Conservation (phyloP, 2,888 invertebrate species). For the Euproctis similis region DNA sequence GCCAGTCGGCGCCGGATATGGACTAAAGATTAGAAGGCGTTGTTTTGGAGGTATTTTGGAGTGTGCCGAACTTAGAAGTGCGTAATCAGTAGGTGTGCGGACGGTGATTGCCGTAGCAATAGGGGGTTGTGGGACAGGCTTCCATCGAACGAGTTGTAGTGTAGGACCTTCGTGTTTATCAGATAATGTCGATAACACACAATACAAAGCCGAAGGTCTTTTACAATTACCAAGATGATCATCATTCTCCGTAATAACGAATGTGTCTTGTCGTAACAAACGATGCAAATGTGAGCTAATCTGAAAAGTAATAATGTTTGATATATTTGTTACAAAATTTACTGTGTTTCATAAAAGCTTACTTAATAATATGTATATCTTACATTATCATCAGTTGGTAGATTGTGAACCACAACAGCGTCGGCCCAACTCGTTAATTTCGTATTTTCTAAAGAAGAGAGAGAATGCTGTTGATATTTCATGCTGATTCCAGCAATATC, state of each 20-base stretch:
- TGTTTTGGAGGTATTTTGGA: slow-evolving; percentile 5
- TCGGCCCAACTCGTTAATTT: slow-evolving; percentile 13
- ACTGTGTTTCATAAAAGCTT: too few relatives aligned
- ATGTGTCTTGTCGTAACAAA: slow-evolving; percentile 8
- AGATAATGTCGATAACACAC: slow-evolving; percentile 8
- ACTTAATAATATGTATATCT: too few relatives aligned
- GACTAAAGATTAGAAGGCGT: slow-evolving; percentile 13
- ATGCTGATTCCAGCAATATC: slow-evolving; percentile 13
- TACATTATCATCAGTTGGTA: slow-evolving; percentile 20
- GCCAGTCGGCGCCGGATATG: slow-evolving; percentile 10
- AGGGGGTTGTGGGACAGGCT: slow-evolving; percentile 4
- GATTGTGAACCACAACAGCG: slow-evolving; percentile 17
- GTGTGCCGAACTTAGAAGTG: slow-evolving; percentile 7
- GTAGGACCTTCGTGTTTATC: too few relatives aligned
- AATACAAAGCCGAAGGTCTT: slow-evolving; percentile 10
- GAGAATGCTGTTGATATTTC: slow-evolving; percentile 10
- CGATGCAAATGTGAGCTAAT: slow-evolving; percentile 12
- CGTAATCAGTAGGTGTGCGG: slow-evolving; percentile 5
- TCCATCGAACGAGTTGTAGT: slow-evolving; percentile 18
- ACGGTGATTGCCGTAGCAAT: slow-evolving; percentile 17
- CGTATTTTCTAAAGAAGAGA: slow-evolving; percentile 1
- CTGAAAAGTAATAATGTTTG: too few relatives aligned
- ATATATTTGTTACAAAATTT: too few relatives aligned
- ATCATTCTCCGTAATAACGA: slow-evolving; percentile 18
- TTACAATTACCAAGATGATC: slow-evolving; percentile 2